Evolutionary conservation across 2,113 vertebrate species (phyloP).

Genomic region (Pluvialis apricaria): DNA sequence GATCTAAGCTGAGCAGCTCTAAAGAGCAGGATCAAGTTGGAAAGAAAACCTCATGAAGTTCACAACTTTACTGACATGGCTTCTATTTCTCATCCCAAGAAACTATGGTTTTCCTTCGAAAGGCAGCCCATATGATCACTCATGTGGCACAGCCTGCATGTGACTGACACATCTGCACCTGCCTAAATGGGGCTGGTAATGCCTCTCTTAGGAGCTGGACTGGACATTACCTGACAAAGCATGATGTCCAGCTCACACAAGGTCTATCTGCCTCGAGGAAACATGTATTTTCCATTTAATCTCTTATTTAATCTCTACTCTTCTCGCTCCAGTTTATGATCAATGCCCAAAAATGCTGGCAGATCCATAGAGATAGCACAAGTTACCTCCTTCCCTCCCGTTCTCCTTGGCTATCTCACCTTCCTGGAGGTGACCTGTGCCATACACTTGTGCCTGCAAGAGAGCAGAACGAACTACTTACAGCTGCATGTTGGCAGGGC

Average conservation of each 20-base stretch:
- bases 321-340: neutral
- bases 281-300: neutral
- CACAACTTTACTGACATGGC: neutral
- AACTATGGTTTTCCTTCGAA: fast-evolving
- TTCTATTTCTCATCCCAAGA: neutral
- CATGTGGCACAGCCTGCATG: neutral
- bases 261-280: neutral
- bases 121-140: neutral
- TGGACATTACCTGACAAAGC: neutral
- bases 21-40: neutral
- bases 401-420: neutral
- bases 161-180: neutral
- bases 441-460: neutral
- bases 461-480: slow-evolving; percentile 49
- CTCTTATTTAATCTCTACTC: neutral
- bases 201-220: neutral
- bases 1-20: neutral
- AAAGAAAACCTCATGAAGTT: neutral
- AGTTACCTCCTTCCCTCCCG: neutral
- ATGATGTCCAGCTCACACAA: neutral
- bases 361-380: neutral
- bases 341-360: neutral
- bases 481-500: slow-evolving; percentile 27
- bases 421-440: neutral
- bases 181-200: neutral